phyloP scores from a whole-genome alignment of 1,140 invertebrate genomes.

The Agrilus planipennis region DNA sequence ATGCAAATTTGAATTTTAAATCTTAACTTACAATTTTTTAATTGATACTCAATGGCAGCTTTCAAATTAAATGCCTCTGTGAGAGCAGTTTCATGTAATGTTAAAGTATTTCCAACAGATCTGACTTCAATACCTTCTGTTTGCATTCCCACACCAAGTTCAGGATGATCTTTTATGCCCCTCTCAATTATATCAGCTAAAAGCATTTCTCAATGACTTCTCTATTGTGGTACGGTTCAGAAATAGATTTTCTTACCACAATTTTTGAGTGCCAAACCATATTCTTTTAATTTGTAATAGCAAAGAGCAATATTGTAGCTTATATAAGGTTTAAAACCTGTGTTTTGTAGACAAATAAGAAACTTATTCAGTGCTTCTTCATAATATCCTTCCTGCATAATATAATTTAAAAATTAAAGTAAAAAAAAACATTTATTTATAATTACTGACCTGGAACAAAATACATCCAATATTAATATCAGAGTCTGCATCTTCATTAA shows the following conservation, averaged over 20 bases:
- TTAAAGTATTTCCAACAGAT: slow-evolving; percentile 94
- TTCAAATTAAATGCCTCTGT: slow-evolving; percentile 98
- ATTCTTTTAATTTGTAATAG: slow-evolving; percentile 91
- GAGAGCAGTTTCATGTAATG: slow-evolving; percentile 89
- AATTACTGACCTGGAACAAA: slow-evolving; percentile 69
- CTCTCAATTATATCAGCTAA: slow-evolving; percentile 89
- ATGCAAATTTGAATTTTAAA: too few relatives aligned
- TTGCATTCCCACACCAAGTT: slow-evolving; percentile 93
- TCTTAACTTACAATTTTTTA: slow-evolving; percentile 88
- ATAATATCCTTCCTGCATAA: slow-evolving; percentile 63
- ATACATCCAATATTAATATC: slow-evolving; percentile 95
- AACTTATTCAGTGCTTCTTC: slow-evolving; percentile 92
- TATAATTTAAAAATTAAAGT: too few relatives aligned
- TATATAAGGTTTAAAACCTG: slow-evolving; percentile 81
- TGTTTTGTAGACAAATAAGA: slow-evolving; percentile 71
- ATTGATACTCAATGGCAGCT: slow-evolving; percentile 95
- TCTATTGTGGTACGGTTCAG: too few relatives aligned
- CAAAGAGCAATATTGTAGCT: slow-evolving; percentile 95
- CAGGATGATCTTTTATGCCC: slow-evolving; percentile 94
- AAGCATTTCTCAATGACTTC: too few relatives aligned
- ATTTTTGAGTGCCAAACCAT: slow-evolving; percentile 78
- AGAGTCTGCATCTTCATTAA: slow-evolving; percentile 80
- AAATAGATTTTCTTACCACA: slow-evolving; percentile 50
- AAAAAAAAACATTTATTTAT: too few relatives aligned
- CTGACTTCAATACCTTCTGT: slow-evolving; percentile 95